Evolutionary conservation across 37 sponge, comb jelly and placozoan species (phyloP), one percentile per base, ranked within the genome.

Genomic region (Lycopodina hypogea): DNA sequence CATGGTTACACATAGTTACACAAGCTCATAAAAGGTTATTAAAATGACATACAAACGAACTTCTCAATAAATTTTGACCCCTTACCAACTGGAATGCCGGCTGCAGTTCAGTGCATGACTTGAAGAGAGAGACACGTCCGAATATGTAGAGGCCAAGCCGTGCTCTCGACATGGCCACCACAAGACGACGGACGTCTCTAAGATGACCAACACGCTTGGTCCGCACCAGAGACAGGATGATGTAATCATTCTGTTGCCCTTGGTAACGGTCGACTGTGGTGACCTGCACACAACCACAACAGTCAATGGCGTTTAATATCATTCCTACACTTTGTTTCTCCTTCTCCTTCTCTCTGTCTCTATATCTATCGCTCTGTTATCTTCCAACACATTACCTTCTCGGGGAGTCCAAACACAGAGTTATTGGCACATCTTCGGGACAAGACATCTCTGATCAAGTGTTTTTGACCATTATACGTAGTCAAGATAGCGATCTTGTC

Each of bases 391-490:
- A 74, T 12, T 42, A 90, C 90, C 78, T 84, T 81, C 39, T 85
- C 86, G 53, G 99, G 99, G 26, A 92, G 62, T 0, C 99, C 99
- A 87, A 98, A 96, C 24, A 91, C 90, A 18, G 99, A 96, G 70
- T 98, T 98, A 17, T 78, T 74, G 14, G 92, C 96, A 91, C 99
- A 98, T 17, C 99, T 57, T 88, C 88, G 84, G 63, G 86, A 64
- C 34, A 98, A 88, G 3, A 98, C 94, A 74, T 98, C 99, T 61
- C 99, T 55, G 42, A 98, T 95, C 35, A 98, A 84, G 77, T 98
- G 99, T 72, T 98, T 98, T 90, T 98, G 99, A 18, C 99, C 99
- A 86, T 98, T 98, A 84, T 98, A 98, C 41, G 99, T 98, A 58
- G 96, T 98, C 66, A 98, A 91, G n/a, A 98, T 98, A 45, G 99